These are phyloP conservation scores for Pandemis heparana DNA, from an alignment of 2,888 invertebrate species.

Conservation along the genomic window DNA sequence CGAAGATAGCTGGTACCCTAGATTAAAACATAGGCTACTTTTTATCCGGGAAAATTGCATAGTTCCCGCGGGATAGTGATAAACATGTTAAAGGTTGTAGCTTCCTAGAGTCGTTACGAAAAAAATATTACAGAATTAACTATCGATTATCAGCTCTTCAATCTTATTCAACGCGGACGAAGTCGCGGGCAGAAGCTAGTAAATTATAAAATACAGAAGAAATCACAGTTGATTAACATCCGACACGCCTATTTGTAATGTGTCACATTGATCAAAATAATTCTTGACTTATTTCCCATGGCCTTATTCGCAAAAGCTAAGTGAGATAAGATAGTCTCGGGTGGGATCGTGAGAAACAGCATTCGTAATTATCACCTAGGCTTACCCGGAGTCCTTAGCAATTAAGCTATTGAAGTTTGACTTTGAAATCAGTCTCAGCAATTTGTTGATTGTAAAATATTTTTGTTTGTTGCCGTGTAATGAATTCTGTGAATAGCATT, in stretches of 20 bases:
- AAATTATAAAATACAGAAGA: too few species aligned
- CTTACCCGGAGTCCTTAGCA: conserved; percentile 8
- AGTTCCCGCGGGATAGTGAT: too few species aligned
- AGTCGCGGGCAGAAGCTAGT: too few species aligned
- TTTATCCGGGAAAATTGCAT: too few species aligned
- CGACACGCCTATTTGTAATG: not conserved
- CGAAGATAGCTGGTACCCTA: too few species aligned
- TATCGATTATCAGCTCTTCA: too few species aligned
- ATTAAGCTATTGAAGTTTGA: conserved; percentile 22
- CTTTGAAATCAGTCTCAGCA: conserved; percentile 20
- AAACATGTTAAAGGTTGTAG: too few species aligned
- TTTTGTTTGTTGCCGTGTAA: not conserved
- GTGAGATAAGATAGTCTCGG: conserved; percentile 11
- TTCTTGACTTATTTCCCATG: conserved; percentile 22
- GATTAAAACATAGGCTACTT: too few species aligned
- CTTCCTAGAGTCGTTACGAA: too few species aligned
- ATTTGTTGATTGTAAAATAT: not conserved
- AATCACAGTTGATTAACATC: not conserved
- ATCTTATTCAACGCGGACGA: too few species aligned
- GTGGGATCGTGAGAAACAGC: conserved; percentile 31
- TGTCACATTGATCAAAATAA: conserved; percentile 15
- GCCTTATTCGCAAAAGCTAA: conserved; percentile 39
- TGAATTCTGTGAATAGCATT: conserved; percentile 1
- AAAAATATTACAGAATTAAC: too few species aligned
- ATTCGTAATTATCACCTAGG: conserved; percentile 28